Percentiles rank a stretch among this genome's conserved stretches.
These are phyloP conservation scores for Epinotia demarniana DNA, from an alignment of 2,888 invertebrate species.

Conservation along the genomic window DNA sequence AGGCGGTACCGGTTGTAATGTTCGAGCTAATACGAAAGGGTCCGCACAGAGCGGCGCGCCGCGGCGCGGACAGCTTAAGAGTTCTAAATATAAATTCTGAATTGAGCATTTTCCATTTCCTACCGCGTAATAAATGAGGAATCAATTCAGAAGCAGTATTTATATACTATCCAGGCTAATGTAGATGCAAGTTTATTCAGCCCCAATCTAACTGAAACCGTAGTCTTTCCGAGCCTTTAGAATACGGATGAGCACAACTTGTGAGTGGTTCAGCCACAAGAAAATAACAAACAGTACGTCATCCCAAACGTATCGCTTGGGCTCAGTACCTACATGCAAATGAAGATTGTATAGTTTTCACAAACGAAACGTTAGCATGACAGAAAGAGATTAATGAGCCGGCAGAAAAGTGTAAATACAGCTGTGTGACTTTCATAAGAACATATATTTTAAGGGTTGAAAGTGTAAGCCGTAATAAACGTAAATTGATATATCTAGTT, in stretches of 20 bases:
- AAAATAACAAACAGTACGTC: neutral
- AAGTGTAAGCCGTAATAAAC: too few species aligned
- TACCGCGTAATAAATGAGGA: neutral
- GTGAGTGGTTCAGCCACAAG: conserved; percentile 30
- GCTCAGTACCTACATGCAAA: neutral
- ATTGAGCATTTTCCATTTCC: too few species aligned
- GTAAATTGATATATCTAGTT: too few species aligned
- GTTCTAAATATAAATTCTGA: too few species aligned
- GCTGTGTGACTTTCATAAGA: too few species aligned
- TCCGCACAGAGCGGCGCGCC: too few species aligned
- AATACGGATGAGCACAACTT: conserved; percentile 36
- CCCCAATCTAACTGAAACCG: conserved; percentile 24
- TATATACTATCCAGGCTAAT: conserved; percentile 8
- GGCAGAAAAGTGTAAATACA: too few species aligned
- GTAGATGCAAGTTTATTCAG: conserved; percentile 25
- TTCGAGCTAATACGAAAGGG: too few species aligned
- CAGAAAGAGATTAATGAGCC: too few species aligned
- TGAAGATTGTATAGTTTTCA: neutral
- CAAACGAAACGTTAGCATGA: neutral
- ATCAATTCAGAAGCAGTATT: neutral
- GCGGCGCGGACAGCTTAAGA: too few species aligned
- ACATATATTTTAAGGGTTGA: too few species aligned
- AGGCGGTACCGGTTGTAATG: too few species aligned
- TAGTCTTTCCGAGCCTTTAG: conserved; percentile 29
- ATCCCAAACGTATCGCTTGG: neutral